These are phyloP conservation scores for Orientallactaga sibirica DNA, from an alignment of 2,797 vertebrate genomes.

Conservation along the genomic window DNA sequence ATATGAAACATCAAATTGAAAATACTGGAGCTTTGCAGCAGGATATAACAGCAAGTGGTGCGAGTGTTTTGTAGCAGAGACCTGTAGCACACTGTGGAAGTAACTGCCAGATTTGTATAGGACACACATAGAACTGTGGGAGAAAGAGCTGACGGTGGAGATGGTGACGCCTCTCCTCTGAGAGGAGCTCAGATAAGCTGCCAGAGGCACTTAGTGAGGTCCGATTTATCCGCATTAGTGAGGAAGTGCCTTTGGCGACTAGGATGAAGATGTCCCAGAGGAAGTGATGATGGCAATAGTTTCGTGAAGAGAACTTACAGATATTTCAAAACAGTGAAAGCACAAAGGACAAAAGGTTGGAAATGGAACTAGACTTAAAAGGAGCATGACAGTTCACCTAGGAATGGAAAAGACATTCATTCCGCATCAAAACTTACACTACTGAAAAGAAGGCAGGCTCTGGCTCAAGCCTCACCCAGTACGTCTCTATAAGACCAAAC, in stretches of 20 bases:
- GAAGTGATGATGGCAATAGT: not conserved
- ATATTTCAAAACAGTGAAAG: not conserved
- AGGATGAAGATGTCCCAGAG: not conserved
- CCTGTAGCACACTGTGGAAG: not conserved
- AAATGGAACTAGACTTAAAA: constrained; percentile 37
- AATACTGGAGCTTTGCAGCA: too few species aligned
- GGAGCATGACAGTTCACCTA: not conserved
- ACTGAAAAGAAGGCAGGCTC: not conserved
- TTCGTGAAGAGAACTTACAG: constrained; percentile 6
- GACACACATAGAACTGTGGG: not conserved
- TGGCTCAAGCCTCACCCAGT: not conserved
- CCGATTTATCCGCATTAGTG: not conserved
- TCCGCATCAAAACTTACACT: not conserved
- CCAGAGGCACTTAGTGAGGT: not conserved
- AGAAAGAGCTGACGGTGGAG: not conserved
- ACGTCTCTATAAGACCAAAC: not conserved
- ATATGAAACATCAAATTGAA: too few species aligned
- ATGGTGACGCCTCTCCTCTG: not conserved
- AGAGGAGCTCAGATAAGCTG: not conserved
- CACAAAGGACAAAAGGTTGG: not conserved
- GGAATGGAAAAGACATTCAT: not conserved
- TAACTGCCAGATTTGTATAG: not conserved
- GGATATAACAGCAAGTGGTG: too few species aligned
- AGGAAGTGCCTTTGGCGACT: not conserved
- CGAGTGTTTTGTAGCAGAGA: not conserved